phyloP scores from a whole-genome alignment of 1,140 invertebrate species.

The Papilio aristodemus region DNA sequence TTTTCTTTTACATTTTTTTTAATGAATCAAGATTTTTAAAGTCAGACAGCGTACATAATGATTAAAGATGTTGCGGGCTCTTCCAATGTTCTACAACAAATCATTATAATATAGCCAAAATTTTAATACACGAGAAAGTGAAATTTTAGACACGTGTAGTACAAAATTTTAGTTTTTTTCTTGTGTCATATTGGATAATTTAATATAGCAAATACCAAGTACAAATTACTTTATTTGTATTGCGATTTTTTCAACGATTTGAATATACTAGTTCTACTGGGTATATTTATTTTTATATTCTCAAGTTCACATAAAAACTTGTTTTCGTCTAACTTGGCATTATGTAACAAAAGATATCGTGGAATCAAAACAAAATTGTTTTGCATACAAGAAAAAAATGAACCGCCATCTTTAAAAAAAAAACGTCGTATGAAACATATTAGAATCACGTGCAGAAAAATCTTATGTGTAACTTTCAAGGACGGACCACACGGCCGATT shows the following conservation, averaged over 20 bases:
- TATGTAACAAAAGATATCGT: constrained; percentile 26
- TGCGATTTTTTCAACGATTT: too few relatives aligned
- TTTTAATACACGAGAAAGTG: too few relatives aligned
- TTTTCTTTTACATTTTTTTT: neutral
- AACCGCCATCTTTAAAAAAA: constrained; percentile 3
- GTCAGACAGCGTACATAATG: too few relatives aligned
- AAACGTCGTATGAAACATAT: constrained; percentile 10
- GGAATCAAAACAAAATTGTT: constrained; percentile 29
- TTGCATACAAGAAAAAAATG: constrained; percentile 8
- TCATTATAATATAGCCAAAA: too few relatives aligned
- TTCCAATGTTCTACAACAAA: too few relatives aligned
- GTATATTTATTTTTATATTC: neutral
- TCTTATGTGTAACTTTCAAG: constrained; percentile 21
- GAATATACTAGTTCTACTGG: neutral
- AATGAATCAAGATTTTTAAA: too few relatives aligned
- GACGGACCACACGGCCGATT: constrained; percentile 2
- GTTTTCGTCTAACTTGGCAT: constrained; percentile 12
- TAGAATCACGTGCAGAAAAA: constrained; percentile 20
- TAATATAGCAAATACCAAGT: too few relatives aligned
- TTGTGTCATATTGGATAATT: too few relatives aligned
- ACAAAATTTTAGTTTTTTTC: too few relatives aligned
- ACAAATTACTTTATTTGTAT: too few relatives aligned
- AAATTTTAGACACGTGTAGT: too few relatives aligned
- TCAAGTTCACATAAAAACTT: constrained; percentile 13
- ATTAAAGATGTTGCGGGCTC: too few relatives aligned